These are phyloP conservation scores for Epinephelus cyanopodus DNA, from an alignment of 2,113 vertebrate species.

Conservation along the genomic window DNA sequence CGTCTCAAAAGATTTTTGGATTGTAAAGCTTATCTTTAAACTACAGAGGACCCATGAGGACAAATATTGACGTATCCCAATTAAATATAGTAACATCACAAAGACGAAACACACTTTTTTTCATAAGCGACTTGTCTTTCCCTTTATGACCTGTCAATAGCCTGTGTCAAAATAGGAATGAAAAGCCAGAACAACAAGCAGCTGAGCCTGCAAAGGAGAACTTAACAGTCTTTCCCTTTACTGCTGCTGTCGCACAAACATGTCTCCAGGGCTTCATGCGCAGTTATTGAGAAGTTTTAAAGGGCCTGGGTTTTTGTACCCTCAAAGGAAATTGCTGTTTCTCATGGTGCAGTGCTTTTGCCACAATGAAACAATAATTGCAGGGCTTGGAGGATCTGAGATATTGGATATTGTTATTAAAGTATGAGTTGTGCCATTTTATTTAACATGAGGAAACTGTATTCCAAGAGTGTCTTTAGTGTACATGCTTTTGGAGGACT, in stretches of 20 bases:
- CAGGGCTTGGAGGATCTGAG: constrained; percentile 4
- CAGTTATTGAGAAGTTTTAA: constrained; percentile 70
- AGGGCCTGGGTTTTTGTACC: constrained; percentile 60
- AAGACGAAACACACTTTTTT: neutral
- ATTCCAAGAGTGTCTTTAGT: constrained; percentile 1
- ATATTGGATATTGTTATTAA: constrained; percentile 16
- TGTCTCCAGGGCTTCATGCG: constrained; percentile 63
- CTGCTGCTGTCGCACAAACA: constrained; percentile 60
- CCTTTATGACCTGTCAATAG: constrained; percentile 59
- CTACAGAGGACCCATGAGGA: neutral
- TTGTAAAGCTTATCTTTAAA: neutral
- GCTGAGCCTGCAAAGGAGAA: constrained; percentile 65
- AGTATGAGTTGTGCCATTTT: neutral
- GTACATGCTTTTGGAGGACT: neutral
- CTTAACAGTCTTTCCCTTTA: constrained; percentile 53
- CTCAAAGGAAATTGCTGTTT: constrained; percentile 60
- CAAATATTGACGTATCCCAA: constrained; percentile 13
- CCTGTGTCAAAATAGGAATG: constrained; percentile 46
- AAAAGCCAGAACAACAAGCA: constrained; percentile 64
- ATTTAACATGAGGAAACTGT: neutral
- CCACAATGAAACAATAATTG: constrained; percentile 28
- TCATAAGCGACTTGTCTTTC: constrained; percentile 7
- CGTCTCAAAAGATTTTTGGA: neutral
- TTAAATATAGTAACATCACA: constrained; percentile 47
- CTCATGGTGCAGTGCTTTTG: constrained; percentile 18